Base-by-base conservation (phyloP, 2,113 vertebrate genomes). In the Colinus virginianus region DNA sequence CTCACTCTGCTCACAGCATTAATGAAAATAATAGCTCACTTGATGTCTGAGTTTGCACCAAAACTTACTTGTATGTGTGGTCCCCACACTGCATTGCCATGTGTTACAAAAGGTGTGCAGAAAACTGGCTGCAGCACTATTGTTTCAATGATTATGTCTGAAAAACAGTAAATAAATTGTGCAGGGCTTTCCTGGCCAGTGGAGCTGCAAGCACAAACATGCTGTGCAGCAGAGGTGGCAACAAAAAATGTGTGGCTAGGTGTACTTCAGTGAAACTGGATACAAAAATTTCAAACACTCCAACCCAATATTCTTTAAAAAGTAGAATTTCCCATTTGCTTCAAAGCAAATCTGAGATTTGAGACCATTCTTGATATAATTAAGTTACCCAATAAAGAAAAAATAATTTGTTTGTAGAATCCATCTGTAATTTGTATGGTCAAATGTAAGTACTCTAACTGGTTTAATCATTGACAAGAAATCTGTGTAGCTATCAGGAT, bases 21-120 rank as follows among this genome's bases (percentile, higher is more conserved):
- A 72, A 81, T 90, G 84, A 92, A 90, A 96, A 86, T 51, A 94
- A 77, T 51, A 93, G 76, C 74, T 91, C n/a, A 36, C 49, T 72
- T 91, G 61, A 34, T 53, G 79, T 58, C 71, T 95, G 74, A 18
- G n/a, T 46, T 92, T 89, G 38, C 42, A 67, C 9, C 51, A 17
- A 69, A 81, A 42, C 63, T 66, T 89, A 70, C 51, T 67, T 62
- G 36, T 84, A 79, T 7, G 46, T 49, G 34, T 55, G 12, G 34
- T 85, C 55, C 48, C 46, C 0, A 1, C 63, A 58, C 77, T 78
- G 58, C 42, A 42, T 3, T 84, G 59, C 70, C 32, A 3, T 53
- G 38, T 56, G 36, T n/a, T 66, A 16, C 30, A 30, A 51, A 23
- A 78, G 28, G 70, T 22, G 13, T 56, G 61, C 46, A 42, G 62